Evolutionary conservation across 2,888 invertebrate species (phyloP).

Genomic region (Cerastis leucographa): DNA sequence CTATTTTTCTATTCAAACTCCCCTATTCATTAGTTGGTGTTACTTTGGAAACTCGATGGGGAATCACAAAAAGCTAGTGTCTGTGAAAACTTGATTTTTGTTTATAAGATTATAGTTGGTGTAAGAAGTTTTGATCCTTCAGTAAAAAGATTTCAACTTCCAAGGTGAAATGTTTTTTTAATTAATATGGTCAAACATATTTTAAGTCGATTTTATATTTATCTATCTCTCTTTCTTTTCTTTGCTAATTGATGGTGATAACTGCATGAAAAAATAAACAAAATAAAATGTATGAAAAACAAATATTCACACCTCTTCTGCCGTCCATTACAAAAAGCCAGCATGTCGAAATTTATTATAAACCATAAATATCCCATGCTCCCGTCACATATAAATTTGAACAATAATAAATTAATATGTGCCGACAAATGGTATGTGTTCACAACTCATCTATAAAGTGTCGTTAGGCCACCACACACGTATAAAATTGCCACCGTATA

Average conservation of each 20-base stretch:
- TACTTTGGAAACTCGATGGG: slow-evolving; percentile 56
- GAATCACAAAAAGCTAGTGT: slow-evolving; percentile 5
- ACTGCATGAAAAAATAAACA: not conserved
- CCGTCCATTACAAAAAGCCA: slow-evolving; percentile 30
- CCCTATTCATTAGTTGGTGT: slow-evolving; percentile 67
- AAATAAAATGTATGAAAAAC: not conserved
- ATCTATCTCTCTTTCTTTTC: not conserved
- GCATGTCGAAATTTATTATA: slow-evolving; percentile 43
- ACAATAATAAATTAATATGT: slow-evolving; percentile 70
- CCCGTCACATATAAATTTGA: slow-evolving; percentile 62
- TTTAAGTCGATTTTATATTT: not conserved
- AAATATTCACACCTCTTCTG: not conserved
- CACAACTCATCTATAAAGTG: slow-evolving; percentile 70
- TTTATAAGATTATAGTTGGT: not conserved
- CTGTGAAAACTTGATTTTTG: not conserved
- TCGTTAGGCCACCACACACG: slow-evolving; percentile 69
- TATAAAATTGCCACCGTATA: slow-evolving; percentile 78
- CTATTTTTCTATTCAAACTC: slow-evolving; percentile 83
- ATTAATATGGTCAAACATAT: too few relatives aligned
- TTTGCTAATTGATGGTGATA: not conserved
- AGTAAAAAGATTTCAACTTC: not conserved
- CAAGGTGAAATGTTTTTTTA: not conserved
- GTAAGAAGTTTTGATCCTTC: slow-evolving; percentile 23
- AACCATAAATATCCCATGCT: slow-evolving; percentile 47
- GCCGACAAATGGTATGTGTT: slow-evolving; percentile 68